A percentile compares a stretch with the other conserved stretches of the same genome.
These are phyloP conservation scores for Troglohyphantes excavatus DNA, from an alignment of 2,888 invertebrate genomes.

Conservation along the genomic window DNA sequence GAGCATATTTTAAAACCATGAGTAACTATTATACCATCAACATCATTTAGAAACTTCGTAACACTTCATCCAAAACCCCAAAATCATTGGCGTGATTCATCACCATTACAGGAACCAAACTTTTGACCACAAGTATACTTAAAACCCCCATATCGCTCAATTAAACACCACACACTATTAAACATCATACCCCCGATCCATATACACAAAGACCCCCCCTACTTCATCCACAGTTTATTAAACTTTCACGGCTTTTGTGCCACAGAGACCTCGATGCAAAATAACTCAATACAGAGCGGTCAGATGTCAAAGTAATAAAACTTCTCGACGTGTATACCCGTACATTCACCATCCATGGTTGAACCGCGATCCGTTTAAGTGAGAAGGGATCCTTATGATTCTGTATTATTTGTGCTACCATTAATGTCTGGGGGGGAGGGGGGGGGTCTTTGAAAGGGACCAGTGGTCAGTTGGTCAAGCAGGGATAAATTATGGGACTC, in stretches of 20 bases:
- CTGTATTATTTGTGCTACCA: conserved; percentile 23
- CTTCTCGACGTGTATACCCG: conserved; percentile 14
- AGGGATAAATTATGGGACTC: conserved; percentile 72
- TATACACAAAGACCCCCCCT: not conserved
- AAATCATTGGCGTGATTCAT: too few species aligned
- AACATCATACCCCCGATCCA: conserved; percentile 7
- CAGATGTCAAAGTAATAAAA: conserved; percentile 57
- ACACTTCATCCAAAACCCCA: too few species aligned
- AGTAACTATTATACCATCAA: too few species aligned
- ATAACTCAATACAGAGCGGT: conserved; percentile 26
- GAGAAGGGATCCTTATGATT: conserved; percentile 14
- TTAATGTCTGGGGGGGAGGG: conserved; percentile 52
- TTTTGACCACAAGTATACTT: not conserved
- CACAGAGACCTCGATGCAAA: not conserved
- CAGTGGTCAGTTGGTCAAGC: conserved; percentile 77
- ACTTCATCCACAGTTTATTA: conserved; percentile 19
- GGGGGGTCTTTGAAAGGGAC: conserved; percentile 9
- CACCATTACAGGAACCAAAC: not conserved
- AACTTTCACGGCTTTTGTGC: conserved; percentile 7
- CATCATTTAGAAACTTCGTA: too few species aligned
- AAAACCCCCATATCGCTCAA: not conserved
- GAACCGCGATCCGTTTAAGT: not conserved
- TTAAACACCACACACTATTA: conserved; percentile 10
- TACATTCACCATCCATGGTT: conserved; percentile 35
- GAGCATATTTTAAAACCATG: too few species aligned